A percentile compares a stretch with the other conserved stretches of the same genome.
Evolutionary conservation across 2,797 vertebrate species (phyloP).

Genomic region (Eremophila alpestris): DNA sequence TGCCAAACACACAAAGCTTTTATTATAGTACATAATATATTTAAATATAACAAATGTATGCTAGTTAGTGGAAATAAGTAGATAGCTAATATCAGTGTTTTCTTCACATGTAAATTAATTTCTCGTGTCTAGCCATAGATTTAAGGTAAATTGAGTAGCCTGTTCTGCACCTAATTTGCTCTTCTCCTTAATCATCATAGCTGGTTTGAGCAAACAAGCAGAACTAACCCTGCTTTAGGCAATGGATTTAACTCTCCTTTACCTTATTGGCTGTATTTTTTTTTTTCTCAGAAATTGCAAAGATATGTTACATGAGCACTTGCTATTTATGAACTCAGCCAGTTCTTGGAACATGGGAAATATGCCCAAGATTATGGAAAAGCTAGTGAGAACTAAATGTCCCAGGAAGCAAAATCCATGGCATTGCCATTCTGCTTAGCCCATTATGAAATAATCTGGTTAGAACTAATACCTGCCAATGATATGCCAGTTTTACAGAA

Average conservation of each 20-base stretch:
- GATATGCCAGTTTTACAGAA: not conserved
- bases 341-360: not conserved
- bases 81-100: not conserved
- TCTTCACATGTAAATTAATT: not conserved
- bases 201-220: not conserved
- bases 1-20: not conserved
- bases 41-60: not conserved
- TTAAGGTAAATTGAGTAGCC: not conserved
- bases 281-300: not conserved
- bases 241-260: not conserved
- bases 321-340: not conserved
- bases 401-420: not conserved
- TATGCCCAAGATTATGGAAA: not conserved
- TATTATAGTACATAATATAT: not conserved
- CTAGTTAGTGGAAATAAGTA: not conserved
- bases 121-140: not conserved
- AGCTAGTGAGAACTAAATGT: not conserved
- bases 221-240: not conserved
- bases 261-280: not conserved
- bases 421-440: not conserved
- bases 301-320: not conserved
- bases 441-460: not conserved
- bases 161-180: not conserved
- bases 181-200: not conserved
- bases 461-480: not conserved